A percentile compares a stretch with the other conserved stretches of the same genome.
phyloP scores from a whole-genome alignment of 2,888 invertebrate species.

The Platycnemis pennipes region DNA sequence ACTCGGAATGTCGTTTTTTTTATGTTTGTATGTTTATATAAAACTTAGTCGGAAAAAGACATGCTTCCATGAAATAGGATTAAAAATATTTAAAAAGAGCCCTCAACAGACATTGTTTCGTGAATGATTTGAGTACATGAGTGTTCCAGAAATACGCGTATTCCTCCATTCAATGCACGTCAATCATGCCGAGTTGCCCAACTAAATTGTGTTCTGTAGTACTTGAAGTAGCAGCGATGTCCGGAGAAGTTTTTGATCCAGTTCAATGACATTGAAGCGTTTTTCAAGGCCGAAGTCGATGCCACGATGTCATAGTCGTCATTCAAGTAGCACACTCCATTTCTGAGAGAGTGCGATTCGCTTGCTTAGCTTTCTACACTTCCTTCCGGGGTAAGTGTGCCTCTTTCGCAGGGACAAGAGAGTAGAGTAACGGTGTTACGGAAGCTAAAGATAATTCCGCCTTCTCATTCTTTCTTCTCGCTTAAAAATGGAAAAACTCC shows the following conservation, averaged over 20 bases:
- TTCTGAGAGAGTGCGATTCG: background rate
- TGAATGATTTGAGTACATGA: too few relatives aligned
- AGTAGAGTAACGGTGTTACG: background rate
- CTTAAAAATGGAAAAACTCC: background rate
- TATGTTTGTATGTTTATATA: too few relatives aligned
- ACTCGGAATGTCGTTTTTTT: too few relatives aligned
- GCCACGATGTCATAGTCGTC: background rate
- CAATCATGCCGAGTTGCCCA: too few relatives aligned
- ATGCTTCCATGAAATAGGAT: too few relatives aligned
- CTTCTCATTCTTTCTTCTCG: background rate
- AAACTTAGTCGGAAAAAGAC: too few relatives aligned
- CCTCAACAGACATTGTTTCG: too few relatives aligned
- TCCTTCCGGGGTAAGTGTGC: slow-evolving; percentile 38
- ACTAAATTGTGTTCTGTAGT: background rate
- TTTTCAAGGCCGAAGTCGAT: background rate
- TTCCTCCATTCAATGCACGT: too few relatives aligned
- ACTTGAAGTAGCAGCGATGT: background rate
- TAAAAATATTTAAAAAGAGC: too few relatives aligned
- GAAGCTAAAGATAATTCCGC: background rate
- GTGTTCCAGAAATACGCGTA: too few relatives aligned
- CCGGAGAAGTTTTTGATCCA: background rate
- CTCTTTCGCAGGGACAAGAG: background rate
- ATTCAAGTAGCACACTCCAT: background rate
- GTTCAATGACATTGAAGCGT: background rate
- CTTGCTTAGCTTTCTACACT: slow-evolving; percentile 25